These are phyloP conservation scores for Rutilus rutilus DNA, from an alignment of 2,113 vertebrate genomes.

Conservation along the genomic window DNA sequence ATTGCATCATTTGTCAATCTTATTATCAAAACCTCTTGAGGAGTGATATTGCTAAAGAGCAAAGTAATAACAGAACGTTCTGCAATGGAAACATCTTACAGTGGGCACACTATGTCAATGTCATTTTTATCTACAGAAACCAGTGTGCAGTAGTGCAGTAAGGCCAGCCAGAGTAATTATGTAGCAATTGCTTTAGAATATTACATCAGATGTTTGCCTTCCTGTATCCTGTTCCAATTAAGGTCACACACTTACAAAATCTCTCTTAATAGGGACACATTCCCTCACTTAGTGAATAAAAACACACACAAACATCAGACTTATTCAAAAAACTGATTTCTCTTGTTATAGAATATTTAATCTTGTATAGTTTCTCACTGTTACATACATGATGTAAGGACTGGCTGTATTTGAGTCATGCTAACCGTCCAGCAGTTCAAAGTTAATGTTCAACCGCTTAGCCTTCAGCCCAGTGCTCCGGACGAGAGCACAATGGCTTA, in stretches of 20 bases:
- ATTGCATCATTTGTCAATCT: neutral
- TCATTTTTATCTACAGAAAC: constrained; percentile 41
- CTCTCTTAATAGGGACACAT: neutral
- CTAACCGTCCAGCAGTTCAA: constrained; percentile 12
- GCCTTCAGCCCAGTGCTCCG: constrained; percentile 50
- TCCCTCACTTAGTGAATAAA: neutral
- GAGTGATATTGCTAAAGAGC: neutral
- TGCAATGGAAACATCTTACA: neutral
- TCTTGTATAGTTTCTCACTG: neutral
- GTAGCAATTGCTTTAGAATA: constrained; percentile 27
- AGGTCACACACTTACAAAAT: constrained; percentile 4
- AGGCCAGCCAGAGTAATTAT: constrained; percentile 25
- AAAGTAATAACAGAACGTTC: neutral
- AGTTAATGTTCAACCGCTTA: constrained; percentile 59
- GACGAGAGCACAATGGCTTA: constrained; percentile 58
- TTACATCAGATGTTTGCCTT: constrained; percentile 44
- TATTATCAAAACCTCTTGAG: neutral
- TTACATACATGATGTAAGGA: neutral
- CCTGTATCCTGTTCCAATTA: constrained; percentile 40
- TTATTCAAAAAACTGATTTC: neutral
- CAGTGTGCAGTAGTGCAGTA: constrained; percentile 15
- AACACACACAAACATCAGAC: neutral
- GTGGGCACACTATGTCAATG: constrained; percentile 4
- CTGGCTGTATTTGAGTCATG: constrained; percentile 14
- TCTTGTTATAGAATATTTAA: neutral